Evolutionary conservation across 1,140 invertebrate species (phyloP), one percentile per base, ranked within the genome.

Genomic region (Heterodera schachtii): DNA sequence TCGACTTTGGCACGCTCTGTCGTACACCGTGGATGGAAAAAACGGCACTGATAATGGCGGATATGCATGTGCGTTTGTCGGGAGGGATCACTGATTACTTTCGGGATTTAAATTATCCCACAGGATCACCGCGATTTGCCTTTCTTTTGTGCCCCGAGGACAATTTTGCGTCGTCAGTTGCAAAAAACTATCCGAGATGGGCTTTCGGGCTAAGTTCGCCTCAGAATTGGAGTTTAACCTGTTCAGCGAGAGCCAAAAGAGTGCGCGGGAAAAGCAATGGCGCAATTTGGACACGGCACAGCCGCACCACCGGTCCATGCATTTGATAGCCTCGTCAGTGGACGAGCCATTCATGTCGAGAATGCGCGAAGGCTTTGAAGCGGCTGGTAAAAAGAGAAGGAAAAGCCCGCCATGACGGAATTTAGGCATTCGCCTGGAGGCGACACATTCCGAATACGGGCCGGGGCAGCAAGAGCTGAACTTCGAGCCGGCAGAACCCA

Each of bases 221-320:
- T 66, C 57, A n/a, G 76, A 78, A 67, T 13, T 78, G 31, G 76
- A 78, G 21, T 78, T 78, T 46, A 41, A 69, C 47, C 7, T 78
- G 2, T 78, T 78, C 21, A 71, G 70, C 70, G 76, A 78, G 21
- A 78, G 64, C 43, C 66, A 64, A 13, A 44, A 31, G 4, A 78
- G 76, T 67, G 76, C 21, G 21, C 44, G 76, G 19, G 21, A 78
- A 43, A 78, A 78, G 64, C 21, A 13, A 16, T 78, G 76, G 76
- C 9, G 16, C 5, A 43, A 78, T 64, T 67, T 78, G 49, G 16
- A 46, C 43, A 43, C 60, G 66, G 64, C 9, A 21, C 76, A 78
- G 3, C 64, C 76, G 31, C 64, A 78, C 31, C n/a, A 78, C 31
- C 76, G 70, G 16, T 41, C 16, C 43, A 78, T 78, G 52, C 47